Conservation (phyloP, 30 jellyfish, hydroid and myxozoan genomes). For the Chrysaora quinquecirrha region DNA sequence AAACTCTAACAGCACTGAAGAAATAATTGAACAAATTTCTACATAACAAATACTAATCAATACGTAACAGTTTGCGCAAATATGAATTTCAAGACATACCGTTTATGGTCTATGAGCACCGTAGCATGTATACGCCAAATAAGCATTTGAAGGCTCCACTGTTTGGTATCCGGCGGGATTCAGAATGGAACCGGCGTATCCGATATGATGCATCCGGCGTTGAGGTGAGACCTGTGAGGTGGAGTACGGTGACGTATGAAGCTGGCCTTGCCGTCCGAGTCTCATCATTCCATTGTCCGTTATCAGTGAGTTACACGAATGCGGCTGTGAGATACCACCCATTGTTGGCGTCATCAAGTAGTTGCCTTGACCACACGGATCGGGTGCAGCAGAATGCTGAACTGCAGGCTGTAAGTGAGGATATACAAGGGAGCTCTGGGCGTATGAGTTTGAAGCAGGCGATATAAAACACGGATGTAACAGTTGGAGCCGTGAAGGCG, state of each 20-base stretch:
- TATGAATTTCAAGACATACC: neutral
- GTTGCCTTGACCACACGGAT: constrained; percentile 58
- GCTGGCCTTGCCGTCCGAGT: constrained; percentile 58
- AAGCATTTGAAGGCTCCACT: constrained; percentile 62
- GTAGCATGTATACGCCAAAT: constrained; percentile 73
- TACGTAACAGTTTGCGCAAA: neutral
- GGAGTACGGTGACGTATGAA: constrained; percentile 57
- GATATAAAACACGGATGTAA: constrained; percentile 87
- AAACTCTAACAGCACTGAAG: neutral
- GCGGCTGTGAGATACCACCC: constrained; percentile 61
- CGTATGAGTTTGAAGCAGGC: constrained; percentile 63
- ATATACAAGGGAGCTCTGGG: constrained; percentile 68
- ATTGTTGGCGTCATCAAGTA: constrained; percentile 61
- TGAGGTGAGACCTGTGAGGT: constrained; percentile 74
- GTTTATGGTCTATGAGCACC: constrained; percentile 70
- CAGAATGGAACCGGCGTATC: constrained; percentile 66
- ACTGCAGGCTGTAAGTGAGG: constrained; percentile 67
- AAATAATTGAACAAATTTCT: neutral
- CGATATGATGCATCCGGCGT: constrained; percentile 67
- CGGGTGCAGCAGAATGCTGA: constrained; percentile 21
- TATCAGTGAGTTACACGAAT: constrained; percentile 45
- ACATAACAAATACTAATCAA: neutral
- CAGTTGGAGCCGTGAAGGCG: constrained; percentile 76
- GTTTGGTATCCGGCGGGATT: constrained; percentile 51
- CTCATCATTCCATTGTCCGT: constrained; percentile 36